A percentile compares a stretch with the other conserved stretches of the same genome.
These are phyloP conservation scores for Cataglyphis livida DNA, from an alignment of 2,888 invertebrate species.

Conservation along the genomic window DNA sequence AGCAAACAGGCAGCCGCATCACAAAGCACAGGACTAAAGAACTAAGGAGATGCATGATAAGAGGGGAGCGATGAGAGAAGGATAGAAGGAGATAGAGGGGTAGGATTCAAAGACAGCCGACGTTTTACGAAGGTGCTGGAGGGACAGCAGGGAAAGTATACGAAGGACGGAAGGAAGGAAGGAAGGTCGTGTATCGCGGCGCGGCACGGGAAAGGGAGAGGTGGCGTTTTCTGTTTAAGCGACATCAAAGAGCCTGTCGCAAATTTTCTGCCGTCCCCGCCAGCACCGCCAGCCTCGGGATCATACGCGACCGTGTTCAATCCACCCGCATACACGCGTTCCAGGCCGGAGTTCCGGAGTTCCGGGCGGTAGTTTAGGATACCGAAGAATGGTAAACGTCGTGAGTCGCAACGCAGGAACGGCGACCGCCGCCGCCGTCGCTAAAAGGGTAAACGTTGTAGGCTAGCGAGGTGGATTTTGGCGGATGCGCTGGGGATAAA, in stretches of 20 bases:
- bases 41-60: constrained; percentile 73
- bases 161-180: constrained; percentile 55
- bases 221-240: constrained; percentile 78
- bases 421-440: constrained; percentile 33
- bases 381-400: constrained; percentile 67
- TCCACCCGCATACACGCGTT: constrained; percentile 53
- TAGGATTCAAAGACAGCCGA: constrained; percentile 71
- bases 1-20: constrained; percentile 53
- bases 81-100: constrained; percentile 41
- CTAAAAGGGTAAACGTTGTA: constrained; percentile 79
- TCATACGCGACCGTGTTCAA: constrained; percentile 60
- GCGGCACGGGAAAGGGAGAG: constrained; percentile 45
- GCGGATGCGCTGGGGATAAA: constrained; percentile 67
- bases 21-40: constrained; percentile 71
- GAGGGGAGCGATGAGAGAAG: constrained; percentile 51
- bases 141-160: constrained; percentile 59
- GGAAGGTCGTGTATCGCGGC: constrained; percentile 65
- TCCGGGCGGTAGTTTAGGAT: constrained; percentile 55
- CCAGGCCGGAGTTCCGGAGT: constrained; percentile 56
- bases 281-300: constrained; percentile 41
- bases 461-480: constrained; percentile 68
- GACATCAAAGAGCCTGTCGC: constrained; percentile 79
- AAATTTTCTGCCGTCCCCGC: constrained; percentile 72
- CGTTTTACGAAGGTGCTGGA: constrained; percentile 61
- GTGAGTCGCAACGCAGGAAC: constrained; percentile 55